Conservation (phyloP, 2,888 invertebrate genomes). For the Nemotelus pantherinus region DNA sequence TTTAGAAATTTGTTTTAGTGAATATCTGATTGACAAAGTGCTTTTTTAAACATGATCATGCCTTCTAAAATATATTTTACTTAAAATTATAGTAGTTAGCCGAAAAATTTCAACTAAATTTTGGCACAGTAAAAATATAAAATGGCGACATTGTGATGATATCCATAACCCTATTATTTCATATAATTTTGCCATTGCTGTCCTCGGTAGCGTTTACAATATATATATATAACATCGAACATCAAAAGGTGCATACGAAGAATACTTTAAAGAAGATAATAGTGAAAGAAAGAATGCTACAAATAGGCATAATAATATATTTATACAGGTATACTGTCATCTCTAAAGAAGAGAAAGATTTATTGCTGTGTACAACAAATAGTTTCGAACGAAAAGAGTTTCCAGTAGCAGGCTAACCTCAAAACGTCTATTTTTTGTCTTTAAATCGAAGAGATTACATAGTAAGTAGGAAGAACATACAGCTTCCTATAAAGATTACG, state of each 20-base stretch:
- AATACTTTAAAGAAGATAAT: constrained; percentile 7
- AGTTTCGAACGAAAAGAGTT: not conserved
- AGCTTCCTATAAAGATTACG: not conserved
- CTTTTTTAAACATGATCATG: too few species aligned
- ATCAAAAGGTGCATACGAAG: constrained; percentile 9
- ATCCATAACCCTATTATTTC: too few species aligned
- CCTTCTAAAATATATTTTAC: too few species aligned
- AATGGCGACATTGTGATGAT: too few species aligned
- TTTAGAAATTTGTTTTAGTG: too few species aligned
- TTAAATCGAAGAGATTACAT: not conserved
- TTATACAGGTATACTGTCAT: too few species aligned
- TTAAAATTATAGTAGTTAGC: too few species aligned
- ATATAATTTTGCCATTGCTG: not conserved
- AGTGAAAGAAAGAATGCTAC: not conserved
- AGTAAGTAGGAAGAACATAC: not conserved
- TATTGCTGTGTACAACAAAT: constrained; percentile 21
- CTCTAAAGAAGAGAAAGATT: not conserved
- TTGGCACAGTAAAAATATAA: too few species aligned
- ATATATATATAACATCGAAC: constrained; percentile 11
- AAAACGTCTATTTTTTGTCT: not conserved
- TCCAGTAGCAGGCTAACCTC: not conserved
- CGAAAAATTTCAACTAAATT: too few species aligned
- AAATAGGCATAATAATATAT: too few species aligned
- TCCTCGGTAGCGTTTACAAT: constrained; percentile 10
- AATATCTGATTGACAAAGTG: too few species aligned